Evolutionary conservation across 2,888 invertebrate genomes (phyloP), one percentile per base, ranked within the genome.

Genomic region (Lasioglossum zephyrum): DNA sequence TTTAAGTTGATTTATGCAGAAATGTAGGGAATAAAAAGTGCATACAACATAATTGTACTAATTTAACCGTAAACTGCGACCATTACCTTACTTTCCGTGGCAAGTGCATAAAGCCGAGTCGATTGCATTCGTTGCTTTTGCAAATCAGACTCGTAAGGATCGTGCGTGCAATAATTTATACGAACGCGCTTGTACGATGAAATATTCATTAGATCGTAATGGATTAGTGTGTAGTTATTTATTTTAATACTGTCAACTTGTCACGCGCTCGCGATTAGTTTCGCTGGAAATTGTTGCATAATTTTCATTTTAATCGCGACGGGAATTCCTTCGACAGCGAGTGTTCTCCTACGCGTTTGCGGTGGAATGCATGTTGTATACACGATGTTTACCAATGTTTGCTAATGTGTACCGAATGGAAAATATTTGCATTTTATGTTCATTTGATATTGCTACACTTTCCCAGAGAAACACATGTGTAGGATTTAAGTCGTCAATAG

Each of bases 121-220:
- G 73, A 41, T 79, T 22, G 16, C n/a, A 4, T 77, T 31, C 44
- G 18, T 31, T 47, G 22, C 11, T 69, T 39, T 69, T 41, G 31
- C 69, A n/a, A 39, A 11, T 22, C 41, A 9, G 9, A n/a, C 41
- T 36, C 11, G 41, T 69, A n/a, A 36, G 11, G 39, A 69, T 69
- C 39, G 9, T 22, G 22, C 63, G 31, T 1, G 69, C 41, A 69
- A 69, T 69, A 69, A 69, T 39, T 69, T 69, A 69, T 69, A 69
- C 69, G 69, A 69, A 39, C 69, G 22, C 69, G 11, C 69, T n/a
- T n/a, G 41, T 5, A 22, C 69, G 69, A 69, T 69, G 69, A 69
- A 69, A 69, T 69, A 69, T 69, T 69, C 69, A 69, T 69, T 39
- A 69, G 41, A 69, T 18, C 9, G 22, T 69, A 69, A 69, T 69